Percentiles rank a stretch among this genome's conserved stretches.
Conservation (phyloP, 2,888 invertebrate species). For the Cloeon dipterum region DNA sequence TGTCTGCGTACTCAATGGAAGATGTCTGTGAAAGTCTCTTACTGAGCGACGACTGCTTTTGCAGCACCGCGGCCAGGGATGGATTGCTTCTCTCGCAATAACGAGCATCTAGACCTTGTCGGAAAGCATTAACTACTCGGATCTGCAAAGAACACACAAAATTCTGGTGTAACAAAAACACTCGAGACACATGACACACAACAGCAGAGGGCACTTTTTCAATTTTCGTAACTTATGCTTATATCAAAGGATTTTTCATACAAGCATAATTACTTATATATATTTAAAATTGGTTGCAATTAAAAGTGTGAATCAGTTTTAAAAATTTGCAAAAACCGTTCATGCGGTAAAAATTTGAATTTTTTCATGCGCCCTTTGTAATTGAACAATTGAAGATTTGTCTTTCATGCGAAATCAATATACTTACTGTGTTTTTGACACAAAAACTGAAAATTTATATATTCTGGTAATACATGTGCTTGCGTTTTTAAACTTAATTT, state of each 20-base stretch:
- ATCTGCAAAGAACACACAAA: conserved; percentile 48
- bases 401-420: too few species aligned
- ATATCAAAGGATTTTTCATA: neutral
- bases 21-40: conserved; percentile 81
- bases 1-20: conserved; percentile 79
- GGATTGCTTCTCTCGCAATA: conserved; percentile 80
- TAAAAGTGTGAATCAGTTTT: too few species aligned
- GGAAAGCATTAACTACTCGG: conserved; percentile 99
- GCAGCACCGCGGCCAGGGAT: conserved; percentile 77
- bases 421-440: too few species aligned
- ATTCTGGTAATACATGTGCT: too few species aligned
- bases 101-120: conserved; percentile 94
- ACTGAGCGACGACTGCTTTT: conserved; percentile 79
- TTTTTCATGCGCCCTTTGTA: too few species aligned
- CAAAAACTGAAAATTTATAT: too few species aligned
- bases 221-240: too few species aligned
- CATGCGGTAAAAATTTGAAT: too few species aligned
- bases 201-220: conserved; percentile 4
- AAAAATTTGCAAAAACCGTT: too few species aligned
- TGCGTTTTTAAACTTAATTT: too few species aligned
- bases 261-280: neutral
- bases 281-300: too few species aligned
- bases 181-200: conserved; percentile 4
- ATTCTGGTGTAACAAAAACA: conserved; percentile 9
- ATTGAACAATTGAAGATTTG: too few species aligned